A percentile compares a stretch with the other conserved stretches of the same genome.
phyloP scores from a whole-genome alignment of 2,797 vertebrate species.

The Natrix natrix region DNA sequence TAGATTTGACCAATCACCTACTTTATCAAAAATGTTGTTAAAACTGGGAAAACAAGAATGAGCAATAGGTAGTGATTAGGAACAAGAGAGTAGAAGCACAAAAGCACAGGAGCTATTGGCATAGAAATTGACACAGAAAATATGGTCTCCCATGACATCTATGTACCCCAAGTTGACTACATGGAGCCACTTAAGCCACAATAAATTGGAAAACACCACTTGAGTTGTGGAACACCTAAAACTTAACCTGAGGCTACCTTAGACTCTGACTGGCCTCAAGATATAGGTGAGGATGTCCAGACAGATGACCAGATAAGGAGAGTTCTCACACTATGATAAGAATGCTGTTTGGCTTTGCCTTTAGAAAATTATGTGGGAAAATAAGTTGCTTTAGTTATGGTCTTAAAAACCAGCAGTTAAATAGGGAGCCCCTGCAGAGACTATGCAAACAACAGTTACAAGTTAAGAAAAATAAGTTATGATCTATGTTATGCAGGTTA shows the following conservation, averaged over 20 bases:
- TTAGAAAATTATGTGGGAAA: not conserved
- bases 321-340: not conserved
- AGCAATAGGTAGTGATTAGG: not conserved
- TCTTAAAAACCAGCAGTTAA: not conserved
- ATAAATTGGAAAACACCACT: not conserved
- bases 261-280: not conserved
- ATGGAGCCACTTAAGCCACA: not conserved
- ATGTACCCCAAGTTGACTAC: not conserved
- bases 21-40: not conserved
- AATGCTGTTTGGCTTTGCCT: not conserved
- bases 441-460: not conserved
- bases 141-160: not conserved
- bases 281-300: not conserved
- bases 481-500: not conserved
- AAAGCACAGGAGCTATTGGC: not conserved
- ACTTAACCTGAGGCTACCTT: not conserved
- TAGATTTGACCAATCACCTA: not conserved
- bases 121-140: not conserved
- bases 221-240: not conserved
- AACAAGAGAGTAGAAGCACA: not conserved
- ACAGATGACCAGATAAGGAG: not conserved
- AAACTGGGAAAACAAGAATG: not conserved
- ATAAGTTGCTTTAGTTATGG: not conserved
- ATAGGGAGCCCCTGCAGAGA: not conserved
- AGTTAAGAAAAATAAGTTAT: not conserved